Evolutionary conservation across 2,113 vertebrate genomes (phyloP).

Genomic region (Bothrops jararaca): DNA sequence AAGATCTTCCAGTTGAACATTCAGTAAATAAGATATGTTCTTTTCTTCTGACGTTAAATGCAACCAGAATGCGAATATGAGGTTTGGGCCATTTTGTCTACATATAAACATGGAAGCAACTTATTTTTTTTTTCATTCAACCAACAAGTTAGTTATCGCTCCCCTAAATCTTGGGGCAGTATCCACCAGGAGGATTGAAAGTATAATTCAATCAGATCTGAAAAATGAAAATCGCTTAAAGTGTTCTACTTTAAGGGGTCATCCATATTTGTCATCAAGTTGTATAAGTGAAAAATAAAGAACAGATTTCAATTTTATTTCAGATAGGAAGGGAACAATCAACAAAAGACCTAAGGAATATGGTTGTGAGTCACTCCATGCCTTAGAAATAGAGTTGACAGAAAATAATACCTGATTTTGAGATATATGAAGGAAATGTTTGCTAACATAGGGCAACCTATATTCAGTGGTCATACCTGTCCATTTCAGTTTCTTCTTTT

Average conservation of each 20-base stretch:
- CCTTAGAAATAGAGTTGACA: background rate
- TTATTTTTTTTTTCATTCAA: background rate
- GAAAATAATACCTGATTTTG: background rate
- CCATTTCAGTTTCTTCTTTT: background rate
- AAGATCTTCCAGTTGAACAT: constrained; percentile 60
- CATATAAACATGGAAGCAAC: background rate
- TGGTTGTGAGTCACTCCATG: background rate
- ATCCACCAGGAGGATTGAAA: background rate
- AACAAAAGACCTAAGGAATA: background rate
- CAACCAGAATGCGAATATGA: constrained; percentile 77
- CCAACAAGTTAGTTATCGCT: background rate
- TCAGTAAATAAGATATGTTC: constrained; percentile 44
- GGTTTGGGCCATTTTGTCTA: constrained; percentile 59
- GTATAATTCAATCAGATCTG: background rate
- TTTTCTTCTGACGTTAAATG: constrained; percentile 52
- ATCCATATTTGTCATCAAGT: background rate
- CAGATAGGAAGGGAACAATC: background rate
- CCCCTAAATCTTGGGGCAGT: background rate
- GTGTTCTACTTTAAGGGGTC: background rate
- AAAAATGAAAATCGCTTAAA: background rate
- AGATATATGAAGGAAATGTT: background rate
- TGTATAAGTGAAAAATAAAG: background rate
- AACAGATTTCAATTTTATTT: background rate
- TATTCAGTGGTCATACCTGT: constrained; percentile 41
- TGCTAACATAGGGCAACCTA: background rate